Base-by-base conservation (phyloP, 2,113 vertebrate species). In the Astatoreochromis straeleni region DNA sequence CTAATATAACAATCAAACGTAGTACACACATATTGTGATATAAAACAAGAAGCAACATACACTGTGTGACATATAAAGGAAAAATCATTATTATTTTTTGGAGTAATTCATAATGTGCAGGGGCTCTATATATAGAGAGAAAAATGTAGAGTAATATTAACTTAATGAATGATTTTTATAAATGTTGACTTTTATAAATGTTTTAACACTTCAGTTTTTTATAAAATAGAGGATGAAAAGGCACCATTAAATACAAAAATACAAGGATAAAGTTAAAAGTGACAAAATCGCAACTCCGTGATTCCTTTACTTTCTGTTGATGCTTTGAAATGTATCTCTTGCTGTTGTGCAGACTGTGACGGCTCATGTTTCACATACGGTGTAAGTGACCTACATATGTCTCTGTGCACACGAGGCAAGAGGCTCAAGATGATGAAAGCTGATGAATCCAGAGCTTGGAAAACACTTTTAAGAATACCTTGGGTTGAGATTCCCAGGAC, bases 71-170 rank as follows among this genome's bases (percentile, higher is more conserved):
- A 65, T 63, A 35, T 35, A 35, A 65, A 12, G 60, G 31, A 65
- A n/a, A 65, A n/a, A 10, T 73, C 7, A 73, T 70, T 26, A 7
- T 40, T 21, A 10, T 73, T 45, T 26, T 42, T 3, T 9, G 5
- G 7, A 3, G 13, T 73, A 24, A 16, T 45, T 73, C 65, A 70
- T 16, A 45, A 45, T 24, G 5, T 73, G n/a, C 1, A 73, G 4
- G 38, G 13, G 60, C 0, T 42, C 1, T 70, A 40, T 5, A 40
- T 0, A 60, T 2, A 1, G 1, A 60, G 29, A 60, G 29, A 60
- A 33, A 60, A 19, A 60, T 60, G 9, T 60, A 60, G 57, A 60
- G 29, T 60, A 60, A 60, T 60, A 60, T 60, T 0, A 33, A 60
- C 57, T 33, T 33, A 60, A 60, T 33, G 57, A 60, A 60, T 33